A percentile compares a stretch with the other conserved stretches of the same genome.
phyloP scores from a whole-genome alignment of 2,113 vertebrate genomes.

The Felis chaus region DNA sequence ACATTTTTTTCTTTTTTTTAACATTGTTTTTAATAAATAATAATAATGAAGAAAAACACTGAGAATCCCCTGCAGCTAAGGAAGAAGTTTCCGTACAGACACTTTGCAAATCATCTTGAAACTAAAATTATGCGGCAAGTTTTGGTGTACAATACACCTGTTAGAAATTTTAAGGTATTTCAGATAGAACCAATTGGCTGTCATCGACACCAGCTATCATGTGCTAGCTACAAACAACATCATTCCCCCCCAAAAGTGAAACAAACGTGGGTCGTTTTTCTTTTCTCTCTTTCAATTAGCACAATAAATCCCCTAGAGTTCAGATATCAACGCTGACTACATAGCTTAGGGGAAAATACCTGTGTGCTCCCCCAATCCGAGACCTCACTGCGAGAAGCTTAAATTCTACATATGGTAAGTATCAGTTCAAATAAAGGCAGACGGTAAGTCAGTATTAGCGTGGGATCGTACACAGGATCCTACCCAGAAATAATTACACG shows the following conservation, averaged over 20 bases:
- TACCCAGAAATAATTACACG: conserved; percentile 67
- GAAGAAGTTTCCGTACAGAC: neutral
- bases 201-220: neutral
- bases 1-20: neutral
- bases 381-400: conserved; percentile 27
- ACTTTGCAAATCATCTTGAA: neutral
- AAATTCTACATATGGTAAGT: conserved; percentile 42
- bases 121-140: conserved; percentile 11
- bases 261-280: neutral
- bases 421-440: conserved; percentile 62
- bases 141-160: neutral
- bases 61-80: neutral
- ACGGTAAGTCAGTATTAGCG: conserved; percentile 30
- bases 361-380: neutral
- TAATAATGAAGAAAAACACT: conserved; percentile 38
- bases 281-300: neutral
- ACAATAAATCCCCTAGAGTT: conserved; percentile 31
- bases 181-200: neutral
- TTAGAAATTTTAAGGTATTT: conserved; percentile 44
- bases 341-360: conserved; percentile 46
- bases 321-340: neutral
- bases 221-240: neutral
- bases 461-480: conserved; percentile 39
- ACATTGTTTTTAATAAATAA: conserved; percentile 43
- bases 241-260: neutral